These are phyloP conservation scores for Busseola fusca DNA, from an alignment of 2,888 invertebrate species.

Conservation along the genomic window DNA sequence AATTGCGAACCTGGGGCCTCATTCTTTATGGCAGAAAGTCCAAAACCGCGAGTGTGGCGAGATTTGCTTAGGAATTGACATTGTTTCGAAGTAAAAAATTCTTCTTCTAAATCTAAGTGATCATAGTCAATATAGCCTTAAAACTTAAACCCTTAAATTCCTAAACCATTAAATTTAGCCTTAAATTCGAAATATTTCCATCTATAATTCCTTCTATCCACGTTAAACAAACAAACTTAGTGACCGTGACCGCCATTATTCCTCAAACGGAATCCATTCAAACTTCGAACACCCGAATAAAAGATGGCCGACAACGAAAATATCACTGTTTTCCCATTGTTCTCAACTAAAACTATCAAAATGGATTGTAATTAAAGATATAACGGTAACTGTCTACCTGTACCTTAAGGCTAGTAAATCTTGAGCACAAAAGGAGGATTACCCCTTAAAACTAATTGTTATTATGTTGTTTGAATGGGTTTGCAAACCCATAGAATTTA, in stretches of 20 bases:
- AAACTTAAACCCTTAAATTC: too few relatives aligned
- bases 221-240: background rate
- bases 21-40: too few relatives aligned
- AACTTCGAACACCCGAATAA: slow-evolving; percentile 1
- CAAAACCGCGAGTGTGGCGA: too few relatives aligned
- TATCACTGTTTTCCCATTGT: slow-evolving; percentile 25
- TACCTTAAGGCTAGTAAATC: slow-evolving; percentile 35
- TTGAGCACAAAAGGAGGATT: slow-evolving; percentile 31
- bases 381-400: slow-evolving; percentile 37
- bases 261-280: background rate
- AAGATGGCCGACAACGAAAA: slow-evolving; percentile 21
- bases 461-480: slow-evolving; percentile 25
- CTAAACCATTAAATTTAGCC: too few relatives aligned
- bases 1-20: too few relatives aligned
- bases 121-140: too few relatives aligned
- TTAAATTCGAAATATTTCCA: background rate
- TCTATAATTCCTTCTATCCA: background rate
- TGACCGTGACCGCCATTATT: background rate
- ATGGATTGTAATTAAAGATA: slow-evolving; percentile 47
- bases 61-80: too few relatives aligned
- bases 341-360: slow-evolving; percentile 36
- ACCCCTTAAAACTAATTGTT: slow-evolving; percentile 40
- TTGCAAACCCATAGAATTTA: slow-evolving; percentile 25
- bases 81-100: too few relatives aligned
- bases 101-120: too few relatives aligned